Conservation (phyloP, 1,140 invertebrate species). For the Lordiphosa mommai region DNA sequence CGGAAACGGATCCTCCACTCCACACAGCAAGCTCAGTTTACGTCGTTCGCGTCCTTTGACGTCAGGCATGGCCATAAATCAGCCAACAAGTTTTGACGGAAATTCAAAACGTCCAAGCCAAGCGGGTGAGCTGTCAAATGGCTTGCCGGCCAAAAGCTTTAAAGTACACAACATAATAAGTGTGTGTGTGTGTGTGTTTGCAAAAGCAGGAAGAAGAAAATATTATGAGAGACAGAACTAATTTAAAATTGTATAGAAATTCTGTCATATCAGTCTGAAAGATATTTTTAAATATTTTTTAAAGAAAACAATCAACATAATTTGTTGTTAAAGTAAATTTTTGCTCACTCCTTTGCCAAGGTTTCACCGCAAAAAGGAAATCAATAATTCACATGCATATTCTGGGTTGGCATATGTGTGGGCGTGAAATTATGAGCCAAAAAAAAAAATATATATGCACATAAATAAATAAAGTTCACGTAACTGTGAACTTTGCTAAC, state of each 20-base stretch:
- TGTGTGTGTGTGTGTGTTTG: no score
- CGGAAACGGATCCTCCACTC: conserved; percentile 39
- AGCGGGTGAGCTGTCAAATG: conserved; percentile 2
- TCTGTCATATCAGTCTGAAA: no score
- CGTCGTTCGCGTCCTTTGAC: conserved; percentile 31
- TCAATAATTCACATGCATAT: conserved; percentile 59
- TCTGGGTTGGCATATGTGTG: conserved; percentile 16
- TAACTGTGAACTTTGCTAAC: neutral
- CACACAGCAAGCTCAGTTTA: conserved; percentile 48
- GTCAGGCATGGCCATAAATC: conserved; percentile 53
- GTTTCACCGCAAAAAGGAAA: conserved; percentile 1
- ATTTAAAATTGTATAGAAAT: no score
- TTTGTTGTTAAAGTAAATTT: no score
- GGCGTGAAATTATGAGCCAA: conserved; percentile 9
- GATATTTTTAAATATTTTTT: no score
- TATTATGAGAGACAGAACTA: no score
- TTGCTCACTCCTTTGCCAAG: no score
- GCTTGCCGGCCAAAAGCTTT: conserved; percentile 9
- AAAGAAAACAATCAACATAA: no score
- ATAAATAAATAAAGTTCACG: conserved; percentile 41
- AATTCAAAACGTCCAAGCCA: conserved; percentile 42
- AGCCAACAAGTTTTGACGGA: conserved; percentile 66
- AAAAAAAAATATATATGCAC: conserved; percentile 54
- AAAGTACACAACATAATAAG: conserved; percentile 4
- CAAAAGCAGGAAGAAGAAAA: no score